Evolutionary conservation across 2,888 invertebrate genomes (phyloP).

Genomic region (Fragum whitleyi): DNA sequence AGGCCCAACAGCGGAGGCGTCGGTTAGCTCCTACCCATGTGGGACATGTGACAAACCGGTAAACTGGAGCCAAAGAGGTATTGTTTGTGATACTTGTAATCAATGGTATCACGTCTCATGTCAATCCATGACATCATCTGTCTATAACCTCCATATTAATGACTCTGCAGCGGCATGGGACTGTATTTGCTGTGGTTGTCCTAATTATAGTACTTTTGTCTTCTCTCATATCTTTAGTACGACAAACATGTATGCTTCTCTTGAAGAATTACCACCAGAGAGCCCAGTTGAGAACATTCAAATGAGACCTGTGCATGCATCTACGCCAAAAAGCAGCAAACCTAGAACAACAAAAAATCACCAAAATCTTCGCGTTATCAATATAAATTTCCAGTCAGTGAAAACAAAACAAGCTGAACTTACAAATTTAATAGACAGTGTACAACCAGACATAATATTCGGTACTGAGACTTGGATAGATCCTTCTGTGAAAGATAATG

Average conservation of each 20-base stretch:
- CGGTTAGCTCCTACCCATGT: constrained; percentile 8
- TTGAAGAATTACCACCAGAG: background rate
- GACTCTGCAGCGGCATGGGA: background rate
- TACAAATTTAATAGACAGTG: constrained; percentile 32
- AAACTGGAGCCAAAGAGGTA: constrained; percentile 24
- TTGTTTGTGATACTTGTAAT: constrained; percentile 35
- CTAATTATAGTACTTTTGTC: constrained; percentile 22
- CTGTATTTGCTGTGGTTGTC: constrained; percentile 29
- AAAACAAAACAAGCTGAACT: too few relatives aligned
- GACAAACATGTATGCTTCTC: constrained; percentile 20
- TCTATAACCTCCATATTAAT: constrained; percentile 5
- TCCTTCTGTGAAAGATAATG: constrained; percentile 23
- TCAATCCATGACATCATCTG: constrained; percentile 18
- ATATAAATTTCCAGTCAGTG: constrained; percentile 29
- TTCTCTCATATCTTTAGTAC: constrained; percentile 10
- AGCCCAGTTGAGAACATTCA: constrained; percentile 5
- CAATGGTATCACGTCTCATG: constrained; percentile 20
- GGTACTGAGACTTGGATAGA: too few relatives aligned
- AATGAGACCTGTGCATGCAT: constrained; percentile 18
- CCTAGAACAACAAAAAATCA: background rate
- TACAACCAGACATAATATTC: constrained; percentile 37
- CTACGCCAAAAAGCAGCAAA: constrained; percentile 20
- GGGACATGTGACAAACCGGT: constrained; percentile 29
- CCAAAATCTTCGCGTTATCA: background rate
- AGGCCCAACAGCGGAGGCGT: background rate